These are phyloP conservation scores for Lacanobia wlatinum DNA, from an alignment of 2,888 invertebrate genomes.

Conservation along the genomic window DNA sequence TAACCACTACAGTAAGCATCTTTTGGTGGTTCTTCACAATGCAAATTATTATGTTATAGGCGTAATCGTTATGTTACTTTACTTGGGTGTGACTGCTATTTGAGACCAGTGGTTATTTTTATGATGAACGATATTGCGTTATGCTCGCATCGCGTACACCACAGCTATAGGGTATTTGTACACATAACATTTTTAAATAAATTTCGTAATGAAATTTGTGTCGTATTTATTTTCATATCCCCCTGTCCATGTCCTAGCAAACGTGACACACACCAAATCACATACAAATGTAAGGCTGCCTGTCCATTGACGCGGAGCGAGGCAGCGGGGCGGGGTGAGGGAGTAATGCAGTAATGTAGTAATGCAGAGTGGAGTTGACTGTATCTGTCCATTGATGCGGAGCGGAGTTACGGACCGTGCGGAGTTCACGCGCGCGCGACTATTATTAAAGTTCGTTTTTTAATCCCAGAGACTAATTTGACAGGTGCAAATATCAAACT, in stretches of 20 bases:
- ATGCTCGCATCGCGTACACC: conserved; percentile 79
- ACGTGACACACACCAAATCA: too few species aligned
- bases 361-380: too few species aligned
- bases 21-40: conserved; percentile 47
- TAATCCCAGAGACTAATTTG: too few species aligned
- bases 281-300: too few species aligned
- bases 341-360: too few species aligned
- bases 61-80: conserved; percentile 58
- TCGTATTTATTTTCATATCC: conserved; percentile 31
- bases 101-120: conserved; percentile 66
- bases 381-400: too few species aligned
- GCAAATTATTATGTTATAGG: conserved; percentile 54
- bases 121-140: conserved; percentile 66
- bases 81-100: conserved; percentile 56
- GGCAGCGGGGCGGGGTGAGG: too few species aligned
- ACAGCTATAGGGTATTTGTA: conserved; percentile 86
- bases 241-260: background rate
- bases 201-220: conserved; percentile 71
- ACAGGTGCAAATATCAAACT: too few species aligned
- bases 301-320: too few species aligned
- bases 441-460: too few species aligned
- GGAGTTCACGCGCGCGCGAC: too few species aligned
- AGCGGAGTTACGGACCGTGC: too few species aligned
- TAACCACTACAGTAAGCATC: conserved; percentile 44
- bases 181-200: conserved; percentile 86